Evolutionary conservation across 2,888 invertebrate species (phyloP).

Genomic region (Nipponacmea schrenckii): DNA sequence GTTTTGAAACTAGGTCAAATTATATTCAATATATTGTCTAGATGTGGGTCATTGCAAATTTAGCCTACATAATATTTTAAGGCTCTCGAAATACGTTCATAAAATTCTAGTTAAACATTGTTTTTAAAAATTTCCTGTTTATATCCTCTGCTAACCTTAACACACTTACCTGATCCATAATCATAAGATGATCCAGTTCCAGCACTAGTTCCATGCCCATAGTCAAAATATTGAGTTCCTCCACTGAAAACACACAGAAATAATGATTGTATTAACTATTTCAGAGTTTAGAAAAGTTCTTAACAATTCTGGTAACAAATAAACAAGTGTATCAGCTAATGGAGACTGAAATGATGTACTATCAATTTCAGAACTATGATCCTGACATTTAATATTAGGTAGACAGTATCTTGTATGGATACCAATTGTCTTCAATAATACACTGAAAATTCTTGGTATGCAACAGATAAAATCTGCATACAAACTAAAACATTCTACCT

Average conservation of each 20-base stretch:
- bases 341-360: conserved; percentile 37
- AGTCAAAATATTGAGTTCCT: conserved; percentile 57
- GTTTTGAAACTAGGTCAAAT: too few relatives aligned
- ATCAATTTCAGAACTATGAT: conserved; percentile 44
- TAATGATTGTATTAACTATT: neutral
- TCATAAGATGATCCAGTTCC: conserved; percentile 29
- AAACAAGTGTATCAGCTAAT: conserved; percentile 27
- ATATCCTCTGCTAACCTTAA: neutral
- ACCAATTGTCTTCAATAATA: conserved; percentile 25
- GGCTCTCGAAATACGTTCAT: too few relatives aligned
- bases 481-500: neutral
- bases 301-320: conserved; percentile 4
- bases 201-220: conserved; percentile 48
- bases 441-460: conserved; percentile 16
- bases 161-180: neutral
- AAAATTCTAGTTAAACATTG: neutral
- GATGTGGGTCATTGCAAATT: too few relatives aligned
- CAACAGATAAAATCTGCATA: neutral
- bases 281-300: too few relatives aligned
- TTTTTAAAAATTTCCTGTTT: neutral
- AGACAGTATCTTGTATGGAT: conserved; percentile 17
- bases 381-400: conserved; percentile 33
- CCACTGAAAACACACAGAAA: conserved; percentile 29
- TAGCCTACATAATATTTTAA: too few relatives aligned
- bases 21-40: too few relatives aligned